Percentiles rank a stretch among this genome's conserved stretches.
Conservation (phyloP, 92 coral and sea anemone genomes). For the Bergia puertoricense region DNA sequence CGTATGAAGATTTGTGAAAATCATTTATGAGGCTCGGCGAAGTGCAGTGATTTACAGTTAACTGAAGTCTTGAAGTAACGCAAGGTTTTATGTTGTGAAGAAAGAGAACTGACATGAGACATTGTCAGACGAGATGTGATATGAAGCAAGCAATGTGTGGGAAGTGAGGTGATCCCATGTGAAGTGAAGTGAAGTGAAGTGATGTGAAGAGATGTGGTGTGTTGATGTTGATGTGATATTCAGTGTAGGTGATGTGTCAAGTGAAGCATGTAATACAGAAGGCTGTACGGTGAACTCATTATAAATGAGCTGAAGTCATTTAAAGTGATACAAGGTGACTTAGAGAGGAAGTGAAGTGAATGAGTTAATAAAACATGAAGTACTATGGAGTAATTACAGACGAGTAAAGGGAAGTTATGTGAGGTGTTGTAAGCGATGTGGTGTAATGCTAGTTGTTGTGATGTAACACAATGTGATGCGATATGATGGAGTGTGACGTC, state of each 20-base stretch:
- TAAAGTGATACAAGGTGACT: not conserved
- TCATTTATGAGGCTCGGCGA: too few relatives aligned
- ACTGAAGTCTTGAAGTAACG: not conserved
- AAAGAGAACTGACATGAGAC: not conserved
- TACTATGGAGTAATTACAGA: too few relatives aligned
- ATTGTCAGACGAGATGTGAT: not conserved
- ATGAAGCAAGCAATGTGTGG: not conserved
- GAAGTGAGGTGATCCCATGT: not conserved
- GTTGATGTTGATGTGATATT: not conserved
- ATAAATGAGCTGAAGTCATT: not conserved
- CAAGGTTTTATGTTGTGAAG: not conserved
- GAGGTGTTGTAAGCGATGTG: not conserved
- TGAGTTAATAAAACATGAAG: not conserved
- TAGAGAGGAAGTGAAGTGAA: too few relatives aligned
- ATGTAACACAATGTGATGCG: not conserved
- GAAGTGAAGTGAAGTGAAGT: too few relatives aligned
- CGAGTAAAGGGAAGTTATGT: not conserved
- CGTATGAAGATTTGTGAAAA: not conserved
- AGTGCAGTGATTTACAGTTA: not conserved
- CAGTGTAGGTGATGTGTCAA: not conserved
- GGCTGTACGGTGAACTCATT: too few relatives aligned
- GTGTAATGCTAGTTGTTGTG: not conserved
- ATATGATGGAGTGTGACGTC: not conserved
- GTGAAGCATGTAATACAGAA: not conserved
- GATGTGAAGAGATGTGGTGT: not conserved